Evolutionary conservation across 2,888 invertebrate genomes (phyloP).

Genomic region (Chironomus tentans): DNA sequence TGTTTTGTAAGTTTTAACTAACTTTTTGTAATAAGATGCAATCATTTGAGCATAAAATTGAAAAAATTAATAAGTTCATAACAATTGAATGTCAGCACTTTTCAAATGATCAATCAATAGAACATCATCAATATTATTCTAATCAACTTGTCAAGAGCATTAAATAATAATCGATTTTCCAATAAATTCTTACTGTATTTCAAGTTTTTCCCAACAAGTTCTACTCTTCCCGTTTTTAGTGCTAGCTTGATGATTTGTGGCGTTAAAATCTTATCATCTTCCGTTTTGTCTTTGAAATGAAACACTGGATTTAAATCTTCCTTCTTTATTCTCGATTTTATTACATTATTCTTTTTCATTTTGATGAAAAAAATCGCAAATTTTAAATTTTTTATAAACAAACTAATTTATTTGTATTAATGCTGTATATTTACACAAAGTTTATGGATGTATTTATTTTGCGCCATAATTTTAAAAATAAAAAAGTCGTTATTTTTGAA

Average conservation of each 20-base stretch:
- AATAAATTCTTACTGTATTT: background rate
- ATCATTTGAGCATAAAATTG: background rate
- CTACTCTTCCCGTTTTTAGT: constrained; percentile 69
- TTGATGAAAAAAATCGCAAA: background rate
- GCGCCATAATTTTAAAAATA: background rate
- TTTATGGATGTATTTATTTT: too few species aligned
- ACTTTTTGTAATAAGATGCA: background rate
- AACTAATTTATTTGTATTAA: too few species aligned
- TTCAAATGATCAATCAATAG: background rate
- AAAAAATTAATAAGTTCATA: background rate
- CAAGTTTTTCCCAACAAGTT: constrained; percentile 52
- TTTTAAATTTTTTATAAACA: too few species aligned
- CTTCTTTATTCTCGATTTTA: constrained; percentile 26
- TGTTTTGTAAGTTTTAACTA: background rate
- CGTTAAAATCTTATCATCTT: constrained; percentile 60
- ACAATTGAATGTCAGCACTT: background rate
- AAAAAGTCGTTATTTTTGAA: background rate
- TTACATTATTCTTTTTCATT: constrained; percentile 7
- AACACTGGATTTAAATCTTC: constrained; percentile 49
- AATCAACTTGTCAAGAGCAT: background rate
- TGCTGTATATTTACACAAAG: too few species aligned
- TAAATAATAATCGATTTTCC: background rate
- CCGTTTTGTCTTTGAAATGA: constrained; percentile 61
- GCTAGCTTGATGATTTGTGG: constrained; percentile 66
- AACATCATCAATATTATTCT: background rate